phyloP scores from a whole-genome alignment of 2,888 invertebrate species.

The Steromphala cineraria region DNA sequence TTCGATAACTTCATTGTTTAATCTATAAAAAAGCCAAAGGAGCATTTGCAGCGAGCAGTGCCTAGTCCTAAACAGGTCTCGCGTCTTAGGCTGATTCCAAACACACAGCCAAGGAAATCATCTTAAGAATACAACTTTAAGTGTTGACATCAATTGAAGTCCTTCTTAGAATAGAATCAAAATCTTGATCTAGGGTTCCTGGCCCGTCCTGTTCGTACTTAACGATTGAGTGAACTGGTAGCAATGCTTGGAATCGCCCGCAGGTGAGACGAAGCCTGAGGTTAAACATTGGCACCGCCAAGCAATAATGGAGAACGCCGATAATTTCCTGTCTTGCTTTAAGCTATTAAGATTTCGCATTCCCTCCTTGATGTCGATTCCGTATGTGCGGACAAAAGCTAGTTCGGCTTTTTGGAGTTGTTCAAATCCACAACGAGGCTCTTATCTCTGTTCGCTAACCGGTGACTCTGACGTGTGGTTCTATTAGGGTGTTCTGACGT shows the following conservation, averaged over 20 bases:
- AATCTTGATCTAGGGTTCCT: not conserved
- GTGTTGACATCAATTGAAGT: conserved; percentile 5
- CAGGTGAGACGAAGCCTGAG: not conserved
- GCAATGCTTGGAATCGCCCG: not conserved
- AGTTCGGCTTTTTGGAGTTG: not conserved
- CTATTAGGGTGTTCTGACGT: not conserved
- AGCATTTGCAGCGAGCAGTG: no score
- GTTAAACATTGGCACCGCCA: not conserved
- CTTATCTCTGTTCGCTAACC: not conserved
- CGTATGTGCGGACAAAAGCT: conserved; percentile 1
- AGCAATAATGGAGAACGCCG: not conserved
- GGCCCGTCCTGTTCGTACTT: not conserved
- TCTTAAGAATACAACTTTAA: not conserved
- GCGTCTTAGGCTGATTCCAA: not conserved
- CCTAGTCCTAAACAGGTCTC: not conserved
- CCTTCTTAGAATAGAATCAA: not conserved
- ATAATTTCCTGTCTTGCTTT: conserved; percentile 14
- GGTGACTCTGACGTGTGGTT: not conserved
- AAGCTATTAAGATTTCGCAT: conserved; percentile 10
- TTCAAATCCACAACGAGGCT: not conserved
- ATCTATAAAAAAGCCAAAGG: no score
- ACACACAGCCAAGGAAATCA: not conserved
- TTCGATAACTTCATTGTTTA: no score
- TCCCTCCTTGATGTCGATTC: conserved; percentile 3
- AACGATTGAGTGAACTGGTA: not conserved